These are phyloP conservation scores for Forbesichthys papilliferus DNA, from an alignment of 2,113 vertebrate genomes.

Conservation along the genomic window DNA sequence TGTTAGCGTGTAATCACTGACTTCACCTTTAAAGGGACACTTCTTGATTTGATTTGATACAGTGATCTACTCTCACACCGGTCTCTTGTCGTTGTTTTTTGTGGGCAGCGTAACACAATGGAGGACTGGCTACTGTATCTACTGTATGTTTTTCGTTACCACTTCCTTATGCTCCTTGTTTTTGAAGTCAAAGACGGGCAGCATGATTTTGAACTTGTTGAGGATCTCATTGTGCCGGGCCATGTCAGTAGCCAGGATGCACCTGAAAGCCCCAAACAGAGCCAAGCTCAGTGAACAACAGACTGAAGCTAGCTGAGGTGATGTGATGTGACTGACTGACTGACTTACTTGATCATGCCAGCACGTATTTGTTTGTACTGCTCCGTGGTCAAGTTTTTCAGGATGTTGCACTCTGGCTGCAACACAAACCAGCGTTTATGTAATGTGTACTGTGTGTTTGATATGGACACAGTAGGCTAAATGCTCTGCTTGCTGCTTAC, in stretches of 20 bases:
- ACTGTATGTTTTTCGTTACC: constrained; percentile 46
- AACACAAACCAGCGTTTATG: neutral
- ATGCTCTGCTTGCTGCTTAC: neutral
- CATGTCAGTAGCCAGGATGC: constrained; percentile 78
- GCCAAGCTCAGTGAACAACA: neutral
- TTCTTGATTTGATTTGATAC: too few relatives aligned
- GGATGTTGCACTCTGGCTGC: constrained; percentile 86
- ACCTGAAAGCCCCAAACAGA: constrained; percentile 22
- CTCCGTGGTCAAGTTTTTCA: constrained; percentile 57
- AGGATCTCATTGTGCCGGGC: constrained; percentile 77
- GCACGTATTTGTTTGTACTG: constrained; percentile 57
- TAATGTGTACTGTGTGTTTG: neutral
- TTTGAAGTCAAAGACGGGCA: constrained; percentile 71
- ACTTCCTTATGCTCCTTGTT: constrained; percentile 77
- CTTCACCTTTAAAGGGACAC: too few relatives aligned
- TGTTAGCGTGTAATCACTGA: too few relatives aligned
- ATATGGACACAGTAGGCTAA: neutral
- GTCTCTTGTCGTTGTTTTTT: too few relatives aligned
- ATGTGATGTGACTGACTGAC: neutral
- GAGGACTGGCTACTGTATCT: too few relatives aligned
- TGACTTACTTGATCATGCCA: constrained; percentile 60
- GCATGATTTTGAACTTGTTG: constrained; percentile 68
- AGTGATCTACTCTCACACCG: too few relatives aligned
- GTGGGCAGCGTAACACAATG: too few relatives aligned
- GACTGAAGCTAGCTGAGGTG: neutral